A percentile compares a stretch with the other conserved stretches of the same genome.
These are phyloP conservation scores for Chrysodeixis includens DNA, from an alignment of 2,888 invertebrate species.

Conservation along the genomic window DNA sequence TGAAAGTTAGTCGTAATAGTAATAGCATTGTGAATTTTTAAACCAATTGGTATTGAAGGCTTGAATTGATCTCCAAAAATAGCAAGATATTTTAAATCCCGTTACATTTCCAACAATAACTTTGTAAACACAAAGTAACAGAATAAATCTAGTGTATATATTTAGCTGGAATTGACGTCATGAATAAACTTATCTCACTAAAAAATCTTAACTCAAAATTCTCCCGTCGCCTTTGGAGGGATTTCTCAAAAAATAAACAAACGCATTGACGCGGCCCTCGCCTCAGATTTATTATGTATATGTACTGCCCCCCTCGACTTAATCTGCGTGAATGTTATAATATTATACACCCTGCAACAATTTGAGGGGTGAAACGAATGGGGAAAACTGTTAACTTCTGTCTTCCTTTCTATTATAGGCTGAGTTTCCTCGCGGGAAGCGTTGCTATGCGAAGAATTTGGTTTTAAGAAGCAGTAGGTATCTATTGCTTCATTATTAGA, in stretches of 20 bases:
- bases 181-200: slow-evolving; percentile 18
- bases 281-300: slow-evolving; percentile 45
- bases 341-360: slow-evolving; percentile 51
- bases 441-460: background rate
- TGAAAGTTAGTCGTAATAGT: no score
- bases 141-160: background rate
- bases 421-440: background rate
- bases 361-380: slow-evolving; percentile 31
- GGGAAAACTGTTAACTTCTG: slow-evolving; percentile 41
- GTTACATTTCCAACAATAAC: background rate
- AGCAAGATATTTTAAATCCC: background rate
- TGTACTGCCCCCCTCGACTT: slow-evolving; percentile 49
- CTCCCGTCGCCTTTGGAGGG: slow-evolving; percentile 12
- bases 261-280: slow-evolving; percentile 47
- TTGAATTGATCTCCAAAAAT: no score
- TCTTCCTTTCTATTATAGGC: background rate
- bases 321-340: slow-evolving; percentile 51
- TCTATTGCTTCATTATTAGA: no score
- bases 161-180: background rate
- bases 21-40: no score
- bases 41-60: no score
- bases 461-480: no score
- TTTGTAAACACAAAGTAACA: background rate
- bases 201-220: slow-evolving; percentile 23
- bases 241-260: slow-evolving; percentile 46